These are phyloP conservation scores for Tiphia femorata DNA, from an alignment of 2,888 invertebrate species.

Conservation along the genomic window DNA sequence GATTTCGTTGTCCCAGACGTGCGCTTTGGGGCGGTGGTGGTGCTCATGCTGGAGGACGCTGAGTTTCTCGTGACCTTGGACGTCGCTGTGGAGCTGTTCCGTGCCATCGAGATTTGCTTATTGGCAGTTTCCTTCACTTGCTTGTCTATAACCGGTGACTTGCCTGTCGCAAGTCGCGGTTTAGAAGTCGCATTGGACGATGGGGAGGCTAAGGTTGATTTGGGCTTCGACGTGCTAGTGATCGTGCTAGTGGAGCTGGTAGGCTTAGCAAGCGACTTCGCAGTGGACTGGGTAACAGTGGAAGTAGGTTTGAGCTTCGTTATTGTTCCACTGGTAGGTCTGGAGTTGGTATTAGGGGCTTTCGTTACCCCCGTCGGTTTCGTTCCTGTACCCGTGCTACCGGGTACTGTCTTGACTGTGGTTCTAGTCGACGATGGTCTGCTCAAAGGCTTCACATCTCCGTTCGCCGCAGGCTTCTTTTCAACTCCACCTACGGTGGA, in stretches of 20 bases:
- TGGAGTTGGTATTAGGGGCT: conserved; percentile 43
- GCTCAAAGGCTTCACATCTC: conserved; percentile 70
- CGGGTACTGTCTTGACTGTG: conserved; percentile 36
- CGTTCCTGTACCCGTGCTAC: conserved; percentile 39
- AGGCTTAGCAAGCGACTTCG: conserved; percentile 17
- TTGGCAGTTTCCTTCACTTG: conserved; percentile 80
- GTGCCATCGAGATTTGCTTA: conserved; percentile 75
- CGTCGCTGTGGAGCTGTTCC: conserved; percentile 62
- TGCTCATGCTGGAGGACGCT: conserved; percentile 28
- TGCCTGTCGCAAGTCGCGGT: conserved; percentile 42
- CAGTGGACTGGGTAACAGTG: conserved; percentile 22
- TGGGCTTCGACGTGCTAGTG: conserved; percentile 45
- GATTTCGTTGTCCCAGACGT: conserved; percentile 19
- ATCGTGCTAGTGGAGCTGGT: conserved; percentile 44
- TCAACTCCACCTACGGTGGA: conserved; percentile 59
- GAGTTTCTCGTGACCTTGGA: conserved; percentile 38
- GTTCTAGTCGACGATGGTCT: conserved; percentile 34
- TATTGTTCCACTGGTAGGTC: conserved; percentile 28
- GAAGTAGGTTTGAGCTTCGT: conserved; percentile 39
- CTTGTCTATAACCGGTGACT: conserved; percentile 70
- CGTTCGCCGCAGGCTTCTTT: conserved; percentile 73
- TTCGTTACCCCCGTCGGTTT: conserved; percentile 31
- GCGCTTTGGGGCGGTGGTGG: conserved; percentile 35
- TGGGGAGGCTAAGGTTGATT: conserved; percentile 51
- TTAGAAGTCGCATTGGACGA: conserved; percentile 44